phyloP scores from a whole-genome alignment of 2,113 vertebrate species.

The Oreotrochilus melanogaster region DNA sequence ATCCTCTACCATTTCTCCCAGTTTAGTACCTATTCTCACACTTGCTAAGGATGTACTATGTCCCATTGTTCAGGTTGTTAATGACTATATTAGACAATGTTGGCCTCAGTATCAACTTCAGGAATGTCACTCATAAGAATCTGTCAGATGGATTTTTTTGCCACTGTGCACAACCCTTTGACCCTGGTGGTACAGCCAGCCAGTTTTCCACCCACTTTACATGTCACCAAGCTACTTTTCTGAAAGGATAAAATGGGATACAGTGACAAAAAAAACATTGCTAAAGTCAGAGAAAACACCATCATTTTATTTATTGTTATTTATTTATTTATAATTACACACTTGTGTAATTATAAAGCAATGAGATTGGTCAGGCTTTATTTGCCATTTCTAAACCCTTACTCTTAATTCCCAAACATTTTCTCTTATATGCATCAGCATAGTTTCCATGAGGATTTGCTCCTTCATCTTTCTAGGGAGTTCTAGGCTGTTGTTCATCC shows the following conservation, averaged over 20 bases:
- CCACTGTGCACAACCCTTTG: not conserved
- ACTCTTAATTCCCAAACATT: not conserved
- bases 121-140: not conserved
- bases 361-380: not conserved
- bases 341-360: not conserved
- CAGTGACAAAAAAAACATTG: not conserved
- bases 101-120: not conserved
- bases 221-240: not conserved
- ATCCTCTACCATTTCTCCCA: not conserved
- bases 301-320: not conserved
- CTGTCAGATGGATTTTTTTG: not conserved
- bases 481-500: too few relatives aligned
- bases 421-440: not conserved
- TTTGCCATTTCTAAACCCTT: not conserved
- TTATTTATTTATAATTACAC: too few relatives aligned
- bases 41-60: not conserved
- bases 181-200: not conserved
- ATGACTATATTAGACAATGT: not conserved
- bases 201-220: not conserved
- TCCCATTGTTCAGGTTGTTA: not conserved
- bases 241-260: not conserved
- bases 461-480: not conserved
- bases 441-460: not conserved
- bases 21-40: not conserved
- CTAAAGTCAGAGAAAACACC: not conserved